Evolutionary conservation across 2,113 vertebrate species (phyloP), one percentile per base, ranked within the genome.

Genomic region (Hippopotamus amphibius): DNA sequence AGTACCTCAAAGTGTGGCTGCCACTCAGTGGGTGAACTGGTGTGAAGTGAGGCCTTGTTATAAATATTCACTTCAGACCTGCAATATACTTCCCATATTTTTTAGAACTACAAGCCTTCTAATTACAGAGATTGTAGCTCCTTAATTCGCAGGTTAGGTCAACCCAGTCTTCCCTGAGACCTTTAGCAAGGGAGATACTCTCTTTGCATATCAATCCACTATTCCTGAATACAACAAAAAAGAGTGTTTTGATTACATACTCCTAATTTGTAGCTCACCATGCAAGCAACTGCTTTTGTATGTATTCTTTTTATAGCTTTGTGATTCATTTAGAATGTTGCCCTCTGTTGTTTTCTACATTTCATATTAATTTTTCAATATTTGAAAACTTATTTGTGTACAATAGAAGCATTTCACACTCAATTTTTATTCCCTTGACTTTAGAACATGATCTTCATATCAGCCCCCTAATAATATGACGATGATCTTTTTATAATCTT

Each of bases 311-410:
- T 90, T 68, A 59, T 55, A 69, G 53, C n/a, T 74, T 79, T 74
- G n/a, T 66, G 84, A 63, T 69, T 83, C 5, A 66, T 63, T 90
- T 74, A 88, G 57, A 66, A 88, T 59, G 28, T 37, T 50, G 11
- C 63, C 21, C 41, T 91, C 92, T 90, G 30, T 43, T 46, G 55
- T 26, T 81, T 96, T 94, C 48, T 89, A 33, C 48, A 55, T 46
- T 88, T 84, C 21, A 50, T 46, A 57, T 88, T 90, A 84, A 61
- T 66, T 76, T 94, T 94, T 79, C 12, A 59, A 21, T 65, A 89
- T 80, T 92, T 92, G 93, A 5, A 84, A 91, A 72, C 30, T 41
- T 72, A 2, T 71, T 28, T 72, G 50, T 80, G 1, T 72, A 57
- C 63, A 68, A 86, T 5, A 87, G 30, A 71, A 65, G 15, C 41